A percentile compares a stretch with the other conserved stretches of the same genome.
These are phyloP conservation scores for Phenganax stokvisi DNA, from an alignment of 92 coral and sea anemone species.

Conservation along the genomic window DNA sequence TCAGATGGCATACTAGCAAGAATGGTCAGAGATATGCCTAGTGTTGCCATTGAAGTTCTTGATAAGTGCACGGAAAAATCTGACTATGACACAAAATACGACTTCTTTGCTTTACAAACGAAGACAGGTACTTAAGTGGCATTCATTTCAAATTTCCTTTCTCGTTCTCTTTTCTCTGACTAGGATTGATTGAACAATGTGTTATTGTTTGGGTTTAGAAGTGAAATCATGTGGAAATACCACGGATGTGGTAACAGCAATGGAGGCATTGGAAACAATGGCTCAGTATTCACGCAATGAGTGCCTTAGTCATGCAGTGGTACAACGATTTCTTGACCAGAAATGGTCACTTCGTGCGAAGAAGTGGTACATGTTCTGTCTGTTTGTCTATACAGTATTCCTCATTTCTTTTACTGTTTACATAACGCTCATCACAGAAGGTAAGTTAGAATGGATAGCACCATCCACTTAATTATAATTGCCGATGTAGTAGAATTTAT, in stretches of 20 bases:
- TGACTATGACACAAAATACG: not conserved
- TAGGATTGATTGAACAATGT: not conserved
- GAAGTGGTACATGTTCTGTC: not conserved
- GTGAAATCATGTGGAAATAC: not conserved
- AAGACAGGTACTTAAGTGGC: not conserved
- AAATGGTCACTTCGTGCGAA: constrained; percentile 22
- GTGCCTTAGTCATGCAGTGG: constrained; percentile 17
- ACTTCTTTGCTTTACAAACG: constrained; percentile 36
- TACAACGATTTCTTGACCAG: constrained; percentile 5
- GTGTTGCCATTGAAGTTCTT: constrained; percentile 19
- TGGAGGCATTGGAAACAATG: constrained; percentile 25
- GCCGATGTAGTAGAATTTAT: no score
- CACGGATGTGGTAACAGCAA: not conserved
- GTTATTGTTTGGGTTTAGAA: not conserved
- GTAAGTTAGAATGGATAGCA: not conserved
- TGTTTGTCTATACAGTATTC: constrained; percentile 16
- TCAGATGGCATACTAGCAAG: constrained; percentile 29
- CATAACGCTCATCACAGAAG: not conserved
- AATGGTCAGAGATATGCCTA: constrained; percentile 27
- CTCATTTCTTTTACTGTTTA: constrained; percentile 18
- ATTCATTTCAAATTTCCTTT: not conserved
- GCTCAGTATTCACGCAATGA: constrained; percentile 5
- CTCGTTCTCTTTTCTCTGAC: not conserved
- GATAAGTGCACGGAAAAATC: not conserved
- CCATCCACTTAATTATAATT: not conserved